A percentile compares a stretch with the other conserved stretches of the same genome.
Evolutionary conservation across 1,140 invertebrate species (phyloP).

Genomic region (Gerris buenoi): DNA sequence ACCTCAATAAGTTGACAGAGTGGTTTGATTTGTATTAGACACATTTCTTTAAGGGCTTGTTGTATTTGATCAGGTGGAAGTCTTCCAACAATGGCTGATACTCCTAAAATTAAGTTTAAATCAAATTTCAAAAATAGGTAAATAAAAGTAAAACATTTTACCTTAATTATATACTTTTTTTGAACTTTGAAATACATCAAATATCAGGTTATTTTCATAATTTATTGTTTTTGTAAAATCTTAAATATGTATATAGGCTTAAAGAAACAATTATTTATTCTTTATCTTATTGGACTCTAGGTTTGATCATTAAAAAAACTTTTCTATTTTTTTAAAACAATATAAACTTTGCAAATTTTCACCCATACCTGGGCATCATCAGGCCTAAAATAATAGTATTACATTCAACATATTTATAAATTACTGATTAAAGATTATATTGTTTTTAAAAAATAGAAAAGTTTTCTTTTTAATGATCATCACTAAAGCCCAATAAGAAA

Average conservation of each 20-base stretch:
- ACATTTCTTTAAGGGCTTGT: conserved; percentile 59
- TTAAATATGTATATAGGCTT: conserved; percentile 18
- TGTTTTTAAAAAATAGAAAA: too few species aligned
- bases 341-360: too few species aligned
- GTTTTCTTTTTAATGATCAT: too few species aligned
- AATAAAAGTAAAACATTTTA: conserved; percentile 12
- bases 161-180: conserved; percentile 7
- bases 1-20: conserved; percentile 41
- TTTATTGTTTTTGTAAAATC: background rate
- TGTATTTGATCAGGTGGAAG: conserved; percentile 46
- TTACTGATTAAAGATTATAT: too few species aligned
- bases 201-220: background rate
- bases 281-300: too few species aligned
- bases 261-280: too few species aligned
- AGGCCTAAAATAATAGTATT: too few species aligned
- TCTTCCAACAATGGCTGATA: conserved; percentile 46
- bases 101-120: conserved; percentile 31
- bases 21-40: conserved; percentile 55
- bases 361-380: too few species aligned
- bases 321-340: too few species aligned
- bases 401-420: too few species aligned
- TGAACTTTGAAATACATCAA: background rate
- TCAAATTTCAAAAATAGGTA: conserved; percentile 25
- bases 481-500: too few species aligned
- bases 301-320: too few species aligned